phyloP scores from a whole-genome alignment of 2,888 invertebrate genomes.

The Napeogenes sylphis region DNA sequence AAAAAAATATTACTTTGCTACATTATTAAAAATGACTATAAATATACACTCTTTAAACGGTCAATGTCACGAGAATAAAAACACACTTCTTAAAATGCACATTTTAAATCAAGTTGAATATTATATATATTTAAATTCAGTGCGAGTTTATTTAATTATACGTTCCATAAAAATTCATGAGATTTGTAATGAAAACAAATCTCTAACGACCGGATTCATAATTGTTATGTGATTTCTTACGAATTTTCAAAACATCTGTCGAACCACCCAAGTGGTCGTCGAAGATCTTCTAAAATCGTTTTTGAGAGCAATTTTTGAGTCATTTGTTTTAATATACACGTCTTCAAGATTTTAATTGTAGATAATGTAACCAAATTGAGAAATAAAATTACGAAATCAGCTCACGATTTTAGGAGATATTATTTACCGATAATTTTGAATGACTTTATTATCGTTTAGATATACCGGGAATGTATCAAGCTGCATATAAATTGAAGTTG shows the following conservation, averaged over 20 bases:
- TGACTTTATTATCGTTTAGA: conserved; percentile 50
- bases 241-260: conserved; percentile 53
- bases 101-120: background rate
- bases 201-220: conserved; percentile 51
- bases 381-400: conserved; percentile 11
- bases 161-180: conserved; percentile 55
- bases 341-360: conserved; percentile 32
- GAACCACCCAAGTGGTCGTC: conserved; percentile 55
- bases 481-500: conserved; percentile 67
- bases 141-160: conserved; percentile 19
- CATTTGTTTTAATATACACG: conserved; percentile 30
- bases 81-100: background rate
- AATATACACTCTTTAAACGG: too few species aligned
- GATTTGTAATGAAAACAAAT: conserved; percentile 48
- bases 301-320: conserved; percentile 27
- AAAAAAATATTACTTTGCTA: too few species aligned
- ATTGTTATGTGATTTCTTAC: conserved; percentile 58
- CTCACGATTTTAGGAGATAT: background rate
- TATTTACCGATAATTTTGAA: conserved; percentile 19
- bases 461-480: conserved; percentile 44
- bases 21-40: too few species aligned
- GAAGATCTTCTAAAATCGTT: conserved; percentile 19
- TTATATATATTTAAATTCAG: conserved; percentile 5
- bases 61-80: too few species aligned
- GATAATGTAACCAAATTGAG: conserved; percentile 22